Base-by-base conservation (phyloP, 2,888 invertebrate genomes). In the Morpho achilles region DNA sequence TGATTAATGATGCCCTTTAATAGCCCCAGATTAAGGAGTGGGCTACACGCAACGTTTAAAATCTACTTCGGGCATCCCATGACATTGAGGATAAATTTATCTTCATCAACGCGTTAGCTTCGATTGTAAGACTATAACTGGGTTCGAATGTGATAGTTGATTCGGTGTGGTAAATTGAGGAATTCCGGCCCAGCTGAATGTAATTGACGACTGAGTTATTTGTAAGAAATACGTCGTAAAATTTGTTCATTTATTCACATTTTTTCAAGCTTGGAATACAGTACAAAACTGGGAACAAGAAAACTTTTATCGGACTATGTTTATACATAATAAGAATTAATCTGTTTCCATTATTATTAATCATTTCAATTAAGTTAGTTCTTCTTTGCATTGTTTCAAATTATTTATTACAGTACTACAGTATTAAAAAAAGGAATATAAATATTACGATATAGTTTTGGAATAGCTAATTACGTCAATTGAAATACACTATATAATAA, bases 1-100 rank as follows among this genome's bases (percentile, higher is more conserved):
- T 89, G 90, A 90, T 90, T 87, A 89, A 90, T 90, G 85, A 75
- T 77, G 69, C 67, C 67, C 76, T 81, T 84, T 88, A 87, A 88
- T 89, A 86, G 83, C 81, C 80, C 73, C 78, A 87, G 87, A 87
- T 87, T 88, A 88, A 85, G 87, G 84, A 84, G 79, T 77, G 79
- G 80, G 75, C 82, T 79, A 76, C 82, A 84, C 79, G 84, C 82
- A 82, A 82, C 79, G 82, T 78, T 83, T 77, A 76, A 82, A 84
- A 82, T 82, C 69, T 82, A 82, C 79, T 76, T 74, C 75, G 77
- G 83, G 79, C 79, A 77, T 72, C 50, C 71, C 80, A 74, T 79
- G 84, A 83, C 84, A 80, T 76, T 79, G 68, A 76, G 79, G 75
- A 75, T 78, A 75, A 77, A 88, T 88, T 85, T 82, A 87, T 88